A percentile compares a stretch with the other conserved stretches of the same genome.
phyloP scores from a whole-genome alignment of 2,797 vertebrate genomes.

The Enteromius trimaculatus region DNA sequence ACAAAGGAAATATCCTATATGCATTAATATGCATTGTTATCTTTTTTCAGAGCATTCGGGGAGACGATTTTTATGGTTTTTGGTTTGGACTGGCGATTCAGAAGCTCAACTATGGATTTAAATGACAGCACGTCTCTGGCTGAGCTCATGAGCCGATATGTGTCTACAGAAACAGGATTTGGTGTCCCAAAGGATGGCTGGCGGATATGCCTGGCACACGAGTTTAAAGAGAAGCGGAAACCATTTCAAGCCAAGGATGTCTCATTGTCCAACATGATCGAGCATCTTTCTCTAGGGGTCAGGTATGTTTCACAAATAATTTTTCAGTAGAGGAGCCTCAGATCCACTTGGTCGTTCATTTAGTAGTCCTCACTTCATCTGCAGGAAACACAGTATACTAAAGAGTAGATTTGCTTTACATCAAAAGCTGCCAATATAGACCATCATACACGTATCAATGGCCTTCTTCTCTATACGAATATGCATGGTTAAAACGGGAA shows the following conservation, averaged over 20 bases:
- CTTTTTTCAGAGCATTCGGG: background rate
- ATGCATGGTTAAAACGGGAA: background rate
- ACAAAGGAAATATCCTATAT: background rate
- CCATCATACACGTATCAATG: background rate
- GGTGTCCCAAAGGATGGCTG: constrained; percentile 87
- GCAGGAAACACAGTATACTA: background rate
- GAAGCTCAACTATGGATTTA: constrained; percentile 70
- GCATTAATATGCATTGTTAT: background rate
- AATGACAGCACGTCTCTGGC: constrained; percentile 70
- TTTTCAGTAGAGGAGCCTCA: background rate
- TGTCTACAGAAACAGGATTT: constrained; percentile 79
- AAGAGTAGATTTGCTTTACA: background rate
- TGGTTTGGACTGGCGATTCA: background rate
- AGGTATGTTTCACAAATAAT: constrained; percentile 74
- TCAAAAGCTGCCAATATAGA: background rate
- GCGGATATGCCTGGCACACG: constrained; percentile 91
- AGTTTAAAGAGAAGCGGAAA: constrained; percentile 91
- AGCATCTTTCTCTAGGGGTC: constrained; percentile 85
- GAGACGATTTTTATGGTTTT: background rate
- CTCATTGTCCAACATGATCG: constrained; percentile 80
- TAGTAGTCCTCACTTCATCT: background rate
- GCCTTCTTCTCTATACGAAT: background rate
- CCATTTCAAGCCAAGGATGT: constrained; percentile 88
- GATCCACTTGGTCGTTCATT: background rate
- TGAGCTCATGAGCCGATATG: constrained; percentile 85